A percentile compares a stretch with the other conserved stretches of the same genome.
Evolutionary conservation across 2,113 vertebrate genomes (phyloP).

Genomic region (Centropus bengalensis): DNA sequence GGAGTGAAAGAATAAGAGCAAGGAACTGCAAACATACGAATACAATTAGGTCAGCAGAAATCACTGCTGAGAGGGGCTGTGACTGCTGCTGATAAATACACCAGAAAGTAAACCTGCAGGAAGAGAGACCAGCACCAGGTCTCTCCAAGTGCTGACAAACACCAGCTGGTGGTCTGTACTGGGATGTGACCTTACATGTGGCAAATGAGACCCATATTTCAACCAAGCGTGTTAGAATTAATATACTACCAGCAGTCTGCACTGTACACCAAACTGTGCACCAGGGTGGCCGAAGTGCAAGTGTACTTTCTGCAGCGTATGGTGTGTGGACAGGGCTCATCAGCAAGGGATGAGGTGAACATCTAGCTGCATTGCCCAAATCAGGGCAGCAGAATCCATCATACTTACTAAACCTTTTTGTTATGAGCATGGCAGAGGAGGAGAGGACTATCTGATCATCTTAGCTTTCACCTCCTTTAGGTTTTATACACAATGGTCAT

Average conservation of each 20-base stretch:
- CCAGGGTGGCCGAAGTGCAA: background rate
- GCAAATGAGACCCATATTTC: background rate
- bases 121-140: background rate
- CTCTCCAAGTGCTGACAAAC: background rate
- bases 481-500: background rate
- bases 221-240: background rate
- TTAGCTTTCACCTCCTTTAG: background rate
- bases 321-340: background rate
- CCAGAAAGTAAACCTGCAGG: background rate
- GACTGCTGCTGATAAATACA: background rate
- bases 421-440: background rate
- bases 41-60: conserved; percentile 13
- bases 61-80: background rate
- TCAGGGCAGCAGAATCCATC: background rate
- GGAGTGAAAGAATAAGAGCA: background rate
- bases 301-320: background rate
- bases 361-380: background rate
- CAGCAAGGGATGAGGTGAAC: background rate
- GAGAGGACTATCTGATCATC: background rate
- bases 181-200: background rate
- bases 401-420: background rate
- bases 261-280: background rate
- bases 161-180: background rate
- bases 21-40: background rate
- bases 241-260: background rate